A percentile compares a stretch with the other conserved stretches of the same genome.
Evolutionary conservation across 30 jellyfish, hydroid and myxozoan genomes (phyloP).

Genomic region (Turritopsis rubra): DNA sequence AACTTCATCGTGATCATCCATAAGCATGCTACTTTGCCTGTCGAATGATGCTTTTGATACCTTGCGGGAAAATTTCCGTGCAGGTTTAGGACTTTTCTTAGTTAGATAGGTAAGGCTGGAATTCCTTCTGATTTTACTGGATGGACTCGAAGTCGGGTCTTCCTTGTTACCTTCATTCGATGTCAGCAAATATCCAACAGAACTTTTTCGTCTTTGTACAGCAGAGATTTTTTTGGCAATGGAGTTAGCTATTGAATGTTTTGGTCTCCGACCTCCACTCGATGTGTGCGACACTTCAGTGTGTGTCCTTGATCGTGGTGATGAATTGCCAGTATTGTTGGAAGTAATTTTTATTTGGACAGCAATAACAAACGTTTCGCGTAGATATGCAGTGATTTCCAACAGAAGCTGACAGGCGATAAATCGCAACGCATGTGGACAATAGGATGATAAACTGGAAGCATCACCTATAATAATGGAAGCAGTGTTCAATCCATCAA

Average conservation of each 20-base stretch:
- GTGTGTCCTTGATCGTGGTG: slow-evolving; percentile 28
- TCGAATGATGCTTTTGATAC: slow-evolving; percentile 28
- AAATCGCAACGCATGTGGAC: slow-evolving; percentile 63
- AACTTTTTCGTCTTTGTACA: slow-evolving; percentile 34
- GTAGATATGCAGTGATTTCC: slow-evolving; percentile 74
- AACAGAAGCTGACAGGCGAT: slow-evolving; percentile 73
- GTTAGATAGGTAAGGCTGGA: neutral
- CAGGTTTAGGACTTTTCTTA: slow-evolving; percentile 30
- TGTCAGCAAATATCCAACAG: slow-evolving; percentile 13
- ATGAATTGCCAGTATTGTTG: neutral
- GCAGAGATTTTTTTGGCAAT: slow-evolving; percentile 23
- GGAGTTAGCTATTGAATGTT: slow-evolving; percentile 22
- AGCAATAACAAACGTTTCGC: slow-evolving; percentile 47
- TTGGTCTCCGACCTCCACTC: slow-evolving; percentile 9
- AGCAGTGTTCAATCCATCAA: neutral
- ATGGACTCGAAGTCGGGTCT: slow-evolving; percentile 6
- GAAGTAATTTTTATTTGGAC: neutral
- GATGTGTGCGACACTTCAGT: neutral
- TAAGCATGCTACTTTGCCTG: neutral
- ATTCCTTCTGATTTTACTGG: neutral
- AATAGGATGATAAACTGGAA: slow-evolving; percentile 41
- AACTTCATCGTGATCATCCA: slow-evolving; percentile 59
- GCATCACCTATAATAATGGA: slow-evolving; percentile 45
- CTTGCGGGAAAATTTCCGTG: slow-evolving; percentile 26
- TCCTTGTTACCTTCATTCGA: neutral